Evolutionary conservation across 2,797 vertebrate species (phyloP).

Genomic region (Bovichtus variegatus): DNA sequence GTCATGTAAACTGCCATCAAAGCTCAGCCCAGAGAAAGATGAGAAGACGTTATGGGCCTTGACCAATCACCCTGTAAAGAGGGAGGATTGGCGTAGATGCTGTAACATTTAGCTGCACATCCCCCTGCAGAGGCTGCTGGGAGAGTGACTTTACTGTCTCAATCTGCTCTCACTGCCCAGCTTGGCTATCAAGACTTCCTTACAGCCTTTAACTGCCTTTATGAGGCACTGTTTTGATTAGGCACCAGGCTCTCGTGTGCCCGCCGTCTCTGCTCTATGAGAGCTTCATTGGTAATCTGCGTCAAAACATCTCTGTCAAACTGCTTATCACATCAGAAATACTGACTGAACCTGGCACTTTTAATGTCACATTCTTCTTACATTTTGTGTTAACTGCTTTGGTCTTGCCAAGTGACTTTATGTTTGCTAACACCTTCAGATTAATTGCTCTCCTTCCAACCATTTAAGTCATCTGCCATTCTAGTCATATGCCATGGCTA

Average conservation of each 20-base stretch:
- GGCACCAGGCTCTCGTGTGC: constrained; percentile 59
- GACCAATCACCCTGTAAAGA: constrained; percentile 82
- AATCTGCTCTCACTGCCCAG: constrained; percentile 77
- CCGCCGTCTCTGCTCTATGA: constrained; percentile 18
- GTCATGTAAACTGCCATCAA: constrained; percentile 69
- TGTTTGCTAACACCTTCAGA: constrained; percentile 75
- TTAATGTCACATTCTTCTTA: constrained; percentile 63
- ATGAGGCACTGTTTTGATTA: constrained; percentile 68
- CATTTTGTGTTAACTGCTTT: constrained; percentile 57
- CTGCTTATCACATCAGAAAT: constrained; percentile 73
- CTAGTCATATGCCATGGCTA: constrained; percentile 79
- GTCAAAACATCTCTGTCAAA: constrained; percentile 63
- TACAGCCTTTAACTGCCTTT: constrained; percentile 71
- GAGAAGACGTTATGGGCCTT: constrained; percentile 78
- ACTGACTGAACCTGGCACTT: constrained; percentile 52
- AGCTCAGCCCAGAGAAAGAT: constrained; percentile 73
- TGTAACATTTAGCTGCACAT: constrained; percentile 75
- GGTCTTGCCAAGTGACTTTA: constrained; percentile 70
- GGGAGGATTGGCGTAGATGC: constrained; percentile 68
- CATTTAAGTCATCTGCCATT: constrained; percentile 73
- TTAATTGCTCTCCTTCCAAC: constrained; percentile 76
- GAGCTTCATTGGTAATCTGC: constrained; percentile 55
- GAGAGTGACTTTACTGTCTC: constrained; percentile 78
- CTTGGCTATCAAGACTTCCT: constrained; percentile 68
- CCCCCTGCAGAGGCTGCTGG: constrained; percentile 60